Base-by-base conservation (phyloP, 2,797 vertebrate genomes). In the Argya squamiceps region DNA sequence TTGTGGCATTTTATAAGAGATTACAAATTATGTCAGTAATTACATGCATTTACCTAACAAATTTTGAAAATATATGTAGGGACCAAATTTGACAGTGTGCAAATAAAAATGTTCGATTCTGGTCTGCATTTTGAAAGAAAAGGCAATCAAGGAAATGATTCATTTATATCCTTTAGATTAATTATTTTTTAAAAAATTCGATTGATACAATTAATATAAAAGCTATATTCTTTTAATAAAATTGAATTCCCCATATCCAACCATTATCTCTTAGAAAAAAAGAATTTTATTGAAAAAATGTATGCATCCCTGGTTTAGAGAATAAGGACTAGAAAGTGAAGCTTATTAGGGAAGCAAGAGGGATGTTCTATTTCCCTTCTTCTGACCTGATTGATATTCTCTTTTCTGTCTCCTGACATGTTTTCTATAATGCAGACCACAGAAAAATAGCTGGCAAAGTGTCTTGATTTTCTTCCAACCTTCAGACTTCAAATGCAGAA, bases 381-480 rank as follows among this genome's bases (percentile, higher is more conserved):
- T 76, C 64, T 79, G 60, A 85, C 52, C 59, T 78, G 93, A 93
- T 5, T 92, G 93, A 84, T 96, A 69, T 1, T 68, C 26, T 44
- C 53, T 85, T 74, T 95, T 80, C 68, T 88, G 46, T 55, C 75
- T 96, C 39, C 52, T 88, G 76, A 64, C 50, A 16, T 94, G 52
- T 95, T 96, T 94, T 87, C 78, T 89, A 17, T 89, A 70, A 55
- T 50, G 39, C 53, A 91, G 71, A 77, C 82, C 53, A 65, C 62
- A 91, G 68, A 91, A 94, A 83, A 95, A 93, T 85, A 86, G 62
- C 76, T 92, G 69, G 71, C 39, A 91, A 77, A 47, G 47, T 78
- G 62, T 41, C 62, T 91, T 96, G 86, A 84, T 94, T 94, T 89
- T 75, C 75, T 80, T 92, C 79, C 82, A 92, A 39, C 73, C 87